phyloP scores from a whole-genome alignment of 2,888 invertebrate genomes.

The Punctoribates punctum region DNA sequence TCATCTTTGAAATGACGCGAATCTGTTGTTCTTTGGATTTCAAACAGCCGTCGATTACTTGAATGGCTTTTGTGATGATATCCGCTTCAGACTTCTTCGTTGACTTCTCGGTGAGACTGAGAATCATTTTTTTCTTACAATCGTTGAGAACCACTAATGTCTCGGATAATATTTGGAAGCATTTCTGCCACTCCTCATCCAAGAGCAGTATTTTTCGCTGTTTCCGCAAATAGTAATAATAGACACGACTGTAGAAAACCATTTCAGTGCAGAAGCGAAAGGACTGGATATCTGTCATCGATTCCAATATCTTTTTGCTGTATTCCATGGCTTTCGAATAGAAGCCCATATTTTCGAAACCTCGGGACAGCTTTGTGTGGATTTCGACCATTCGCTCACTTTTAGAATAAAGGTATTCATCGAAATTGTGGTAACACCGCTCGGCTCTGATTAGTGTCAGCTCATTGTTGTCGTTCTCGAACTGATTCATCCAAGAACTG shows the following conservation, averaged over 20 bases:
- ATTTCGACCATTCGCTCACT: background rate
- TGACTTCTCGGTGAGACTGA: too few relatives aligned
- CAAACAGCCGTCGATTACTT: background rate
- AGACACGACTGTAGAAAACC: constrained; percentile 11
- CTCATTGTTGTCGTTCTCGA: background rate
- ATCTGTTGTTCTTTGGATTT: background rate
- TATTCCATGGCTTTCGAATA: constrained; percentile 7
- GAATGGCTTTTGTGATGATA: background rate
- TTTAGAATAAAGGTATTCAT: background rate
- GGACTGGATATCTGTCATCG: background rate
- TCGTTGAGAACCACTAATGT: background rate
- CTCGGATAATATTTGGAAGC: background rate
- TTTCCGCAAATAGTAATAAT: constrained; percentile 1
- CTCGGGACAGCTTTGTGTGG: background rate
- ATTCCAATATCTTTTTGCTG: background rate
- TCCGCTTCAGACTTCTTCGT: too few relatives aligned
- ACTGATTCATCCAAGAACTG: constrained; percentile 4
- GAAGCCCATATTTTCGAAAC: background rate
- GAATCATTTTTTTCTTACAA: background rate
- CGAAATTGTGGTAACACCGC: background rate
- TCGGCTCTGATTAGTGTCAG: background rate
- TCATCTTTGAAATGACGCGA: background rate
- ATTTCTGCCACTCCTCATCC: background rate
- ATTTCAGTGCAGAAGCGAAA: background rate
- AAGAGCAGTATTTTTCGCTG: background rate